Evolutionary conservation across 1,140 invertebrate species (phyloP), one percentile per base, ranked within the genome.

Genomic region (Lucilia cuprina): DNA sequence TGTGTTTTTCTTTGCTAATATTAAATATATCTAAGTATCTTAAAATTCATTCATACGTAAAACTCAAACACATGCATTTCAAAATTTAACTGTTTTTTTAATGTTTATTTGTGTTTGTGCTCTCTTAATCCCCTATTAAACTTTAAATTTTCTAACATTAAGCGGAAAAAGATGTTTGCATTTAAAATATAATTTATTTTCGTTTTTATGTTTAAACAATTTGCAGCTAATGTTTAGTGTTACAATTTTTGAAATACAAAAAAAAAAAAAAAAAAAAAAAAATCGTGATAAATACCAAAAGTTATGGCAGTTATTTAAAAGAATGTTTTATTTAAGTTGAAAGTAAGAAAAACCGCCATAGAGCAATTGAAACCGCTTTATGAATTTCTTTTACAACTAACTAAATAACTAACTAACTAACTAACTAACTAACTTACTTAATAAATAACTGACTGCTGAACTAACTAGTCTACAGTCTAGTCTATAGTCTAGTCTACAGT

Each of bases 111-210:
- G 8, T 60, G n/a, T 60, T 7, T 21, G 19, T 70, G 65, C 19
- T 21, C 19, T 70, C 65, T 70, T 70, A 70, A 70, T 70, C 65
- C 21, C 65, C 65, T 21, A 21, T 70, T 70, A 70, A 70, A 70
- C 65, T 70, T 70, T 70, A 70, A 70, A 70, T 19, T 19, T 70
- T 70, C 12, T 12, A 70, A 70, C n/a, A 60, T 60, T 60, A 70
- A 70, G 21, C n/a, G 19, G 10, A 70, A 70, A 70, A 70, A 41
- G 41, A 41, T 41, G 41, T 5, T 41, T 41, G 41, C 7, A 41
- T 70, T 70, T 19, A 70, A 65, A 70, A 70, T 19, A 70, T n/a
- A 21, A 70, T 70, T 70, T 70, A 55, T 70, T 70, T 70, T 41
- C 5, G 5, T 70, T 70, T n/a, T 21, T 70, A 21, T 70, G 13